phyloP scores from a whole-genome alignment of 2,888 invertebrate species.

The Himalopsyche kuldschensis region DNA sequence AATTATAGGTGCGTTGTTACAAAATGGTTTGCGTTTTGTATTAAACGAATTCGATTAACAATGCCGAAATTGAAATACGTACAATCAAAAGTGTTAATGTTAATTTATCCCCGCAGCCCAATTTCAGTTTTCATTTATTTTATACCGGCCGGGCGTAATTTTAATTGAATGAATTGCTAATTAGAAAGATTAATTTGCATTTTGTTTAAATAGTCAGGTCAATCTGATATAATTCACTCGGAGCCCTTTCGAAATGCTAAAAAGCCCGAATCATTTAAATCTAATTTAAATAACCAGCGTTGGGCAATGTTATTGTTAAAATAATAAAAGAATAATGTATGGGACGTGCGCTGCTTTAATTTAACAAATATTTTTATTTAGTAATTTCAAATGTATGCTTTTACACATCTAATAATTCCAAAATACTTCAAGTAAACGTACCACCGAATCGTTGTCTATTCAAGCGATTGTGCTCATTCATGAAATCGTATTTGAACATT shows the following conservation, averaged over 20 bases:
- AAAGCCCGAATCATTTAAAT: background rate
- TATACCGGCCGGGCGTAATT: background rate
- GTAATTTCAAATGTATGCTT: too few species aligned
- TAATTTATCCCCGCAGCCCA: background rate
- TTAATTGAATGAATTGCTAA: conserved; percentile 34
- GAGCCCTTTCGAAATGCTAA: conserved; percentile 1
- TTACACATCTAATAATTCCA: too few species aligned
- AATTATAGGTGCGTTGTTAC: background rate
- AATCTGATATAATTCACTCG: background rate
- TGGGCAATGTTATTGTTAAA: background rate
- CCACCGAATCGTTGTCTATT: too few species aligned
- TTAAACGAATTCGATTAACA: background rate
- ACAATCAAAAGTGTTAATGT: background rate
- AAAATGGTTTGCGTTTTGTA: background rate
- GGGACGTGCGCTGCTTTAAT: background rate
- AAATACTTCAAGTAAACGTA: too few species aligned
- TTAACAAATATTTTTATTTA: too few species aligned
- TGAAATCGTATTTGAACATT: too few species aligned
- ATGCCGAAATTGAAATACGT: background rate
- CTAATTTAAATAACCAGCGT: background rate
- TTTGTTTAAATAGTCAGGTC: conserved; percentile 25
- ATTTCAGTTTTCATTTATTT: conserved; percentile 11
- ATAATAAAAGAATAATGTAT: background rate
- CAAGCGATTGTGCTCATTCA: too few species aligned
- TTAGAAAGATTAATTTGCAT: conserved; percentile 31